A percentile compares a stretch with the other conserved stretches of the same genome.
These are phyloP conservation scores for Diuraphis noxia DNA, from an alignment of 1,140 invertebrate species.

Conservation along the genomic window DNA sequence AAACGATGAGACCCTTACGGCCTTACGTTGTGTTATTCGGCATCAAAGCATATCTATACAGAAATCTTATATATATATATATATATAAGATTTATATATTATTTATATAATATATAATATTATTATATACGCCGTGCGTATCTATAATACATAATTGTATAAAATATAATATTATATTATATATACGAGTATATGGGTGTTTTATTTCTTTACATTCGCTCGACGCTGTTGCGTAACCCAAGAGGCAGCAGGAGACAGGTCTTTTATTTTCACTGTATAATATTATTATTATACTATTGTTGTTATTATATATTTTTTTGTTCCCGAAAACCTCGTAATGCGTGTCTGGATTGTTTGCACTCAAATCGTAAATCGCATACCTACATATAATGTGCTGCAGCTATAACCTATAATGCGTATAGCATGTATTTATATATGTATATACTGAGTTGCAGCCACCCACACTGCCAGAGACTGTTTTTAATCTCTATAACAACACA, in stretches of 20 bases:
- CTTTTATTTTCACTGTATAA: conserved; percentile 1
- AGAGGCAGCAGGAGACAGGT: conserved; percentile 8
- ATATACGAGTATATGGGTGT: conserved; percentile 30
- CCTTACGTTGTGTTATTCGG: not conserved
- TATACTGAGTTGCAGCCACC: conserved; percentile 18
- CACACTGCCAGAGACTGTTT: conserved; percentile 26
- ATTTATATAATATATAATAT: too few species aligned
- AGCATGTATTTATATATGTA: not conserved
- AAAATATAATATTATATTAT: not conserved
- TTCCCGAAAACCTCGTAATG: not conserved
- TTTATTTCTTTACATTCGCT: conserved; percentile 37
- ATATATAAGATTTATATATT: too few species aligned
- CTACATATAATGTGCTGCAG: not conserved
- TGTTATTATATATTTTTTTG: not conserved
- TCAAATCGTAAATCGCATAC: not conserved
- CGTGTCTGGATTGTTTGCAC: conserved; percentile 38
- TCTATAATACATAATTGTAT: not conserved
- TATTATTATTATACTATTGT: not conserved
- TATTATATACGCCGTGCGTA: not conserved
- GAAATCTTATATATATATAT: too few species aligned
- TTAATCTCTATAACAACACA: conserved; percentile 29
- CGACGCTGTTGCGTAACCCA: conserved; percentile 31
- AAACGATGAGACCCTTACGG: not conserved
- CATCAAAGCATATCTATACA: not conserved
- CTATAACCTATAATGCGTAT: not conserved